Base-by-base conservation (phyloP, 2,888 invertebrate genomes). In the Galeruca laticollis region DNA sequence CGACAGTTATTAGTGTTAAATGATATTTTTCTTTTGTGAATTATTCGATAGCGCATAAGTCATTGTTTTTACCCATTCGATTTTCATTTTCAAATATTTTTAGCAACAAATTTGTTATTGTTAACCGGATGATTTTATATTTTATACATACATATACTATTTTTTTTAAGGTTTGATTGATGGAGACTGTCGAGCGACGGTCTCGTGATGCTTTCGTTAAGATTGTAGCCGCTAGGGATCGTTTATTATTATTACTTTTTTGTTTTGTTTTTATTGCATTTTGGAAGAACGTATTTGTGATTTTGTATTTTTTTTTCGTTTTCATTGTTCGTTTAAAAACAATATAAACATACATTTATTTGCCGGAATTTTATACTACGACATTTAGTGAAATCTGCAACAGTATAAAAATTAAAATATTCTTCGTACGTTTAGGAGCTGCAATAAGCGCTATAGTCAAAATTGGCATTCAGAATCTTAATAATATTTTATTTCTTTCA, bases 121-220 rank as follows among this genome's bases (percentile, higher is more conserved):
- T 75, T 75, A 70, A 69, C 69, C 59, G 35, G 31, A 67, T 63
- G 70, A 61, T 69, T 75, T 73, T 73, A 62, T 75, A 72, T 71
- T 68, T 73, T 72, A 68, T 73, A 68, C n/a, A n/a, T n/a, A n/a
- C n/a, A n/a, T n/a, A n/a, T n/a, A n/a, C n/a, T 70, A 70, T 59
- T 68, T 69, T 66, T 63, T 60, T 70, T 71, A 71, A 73, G 62
- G 59, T 59, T 70, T 69, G 73, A 70, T 72, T 65, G 33, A 60
- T 61, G 47, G 47, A 61, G 69, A 75, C 70, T 72, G 72, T 73
- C 72, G 68, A 66, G n/a, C n/a, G n/a, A n/a, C n/a, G n/a, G n/a
- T n/a, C n/a, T n/a, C n/a, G n/a, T 33, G 15, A n/a, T 21, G 31
- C 33, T 65, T 47, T 65, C 6, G 6, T 47, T 43, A 64, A 47